These are phyloP conservation scores for Protobothrops mucrosquamatus DNA, from an alignment of 2,113 vertebrate species.

Conservation along the genomic window DNA sequence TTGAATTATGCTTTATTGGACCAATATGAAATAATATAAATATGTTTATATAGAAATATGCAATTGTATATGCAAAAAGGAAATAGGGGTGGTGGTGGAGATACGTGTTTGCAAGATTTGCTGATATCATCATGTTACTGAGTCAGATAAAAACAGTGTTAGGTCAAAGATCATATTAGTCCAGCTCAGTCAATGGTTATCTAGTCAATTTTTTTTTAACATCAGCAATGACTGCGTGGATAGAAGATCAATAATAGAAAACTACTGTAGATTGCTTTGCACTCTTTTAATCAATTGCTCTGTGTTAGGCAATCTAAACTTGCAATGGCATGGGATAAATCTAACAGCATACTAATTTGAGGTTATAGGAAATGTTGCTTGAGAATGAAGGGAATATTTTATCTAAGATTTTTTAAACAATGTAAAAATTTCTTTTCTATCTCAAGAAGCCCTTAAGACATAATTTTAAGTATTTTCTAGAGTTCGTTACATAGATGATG, in stretches of 20 bases:
- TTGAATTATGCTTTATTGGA: not conserved
- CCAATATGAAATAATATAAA: not conserved
- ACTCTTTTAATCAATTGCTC: slow-evolving; percentile 37
- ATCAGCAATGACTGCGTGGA: slow-evolving; percentile 23
- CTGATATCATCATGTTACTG: not conserved
- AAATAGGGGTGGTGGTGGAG: not conserved
- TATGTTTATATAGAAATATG: not conserved
- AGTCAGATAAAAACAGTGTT: slow-evolving; percentile 18
- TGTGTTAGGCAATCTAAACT: not conserved
- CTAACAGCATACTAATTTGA: not conserved
- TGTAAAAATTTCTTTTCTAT: not conserved
- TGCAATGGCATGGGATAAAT: slow-evolving; percentile 2
- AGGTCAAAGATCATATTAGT: slow-evolving; percentile 31
- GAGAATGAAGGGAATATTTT: not conserved
- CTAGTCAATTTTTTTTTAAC: slow-evolving; percentile 44
- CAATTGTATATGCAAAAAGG: not conserved
- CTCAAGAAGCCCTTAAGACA: not conserved
- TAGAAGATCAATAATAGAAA: slow-evolving; percentile 36
- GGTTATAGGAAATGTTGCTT: not conserved
- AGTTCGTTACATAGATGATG: not conserved
- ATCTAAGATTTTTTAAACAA: not conserved
- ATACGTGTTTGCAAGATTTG: not conserved
- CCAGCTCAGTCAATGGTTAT: slow-evolving; percentile 25
- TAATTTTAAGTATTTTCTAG: not conserved
- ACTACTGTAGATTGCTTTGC: slow-evolving; percentile 24